Evolutionary conservation across 2,113 vertebrate genomes (phyloP), one percentile per base, ranked within the genome.

Genomic region (Elgaria multicarinata): DNA sequence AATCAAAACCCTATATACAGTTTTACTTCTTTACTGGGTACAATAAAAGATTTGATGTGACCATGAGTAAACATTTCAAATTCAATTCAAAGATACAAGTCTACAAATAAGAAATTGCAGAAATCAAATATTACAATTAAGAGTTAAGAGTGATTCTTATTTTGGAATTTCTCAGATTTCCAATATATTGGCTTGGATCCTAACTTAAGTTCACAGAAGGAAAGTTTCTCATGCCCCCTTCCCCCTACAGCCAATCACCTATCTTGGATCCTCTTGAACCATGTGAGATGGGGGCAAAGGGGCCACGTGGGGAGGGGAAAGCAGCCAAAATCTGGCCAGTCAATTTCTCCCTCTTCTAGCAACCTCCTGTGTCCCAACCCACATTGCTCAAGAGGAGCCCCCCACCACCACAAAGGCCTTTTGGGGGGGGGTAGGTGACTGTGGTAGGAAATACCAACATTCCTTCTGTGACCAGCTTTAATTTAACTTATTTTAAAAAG

Each of bases 1-100:
- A 88, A 20, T 28, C 1, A 36, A 89, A 89, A 62, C 82, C 31
- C 33, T 24, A 83, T 83, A 78, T 0, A 92, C 67, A 91, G 81
- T 83, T 91, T 79, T 83, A 90, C 71, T 91, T 0, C 86, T 91
- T 93, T 62, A 78, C 74, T 90, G 82, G 90, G 78, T 91, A 95
- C 89, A 88, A 91, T 92, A 86, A 77, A 78, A 69, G 82, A 39
- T 42, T 58, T 42, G 62, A 53, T 46, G 36, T 79, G 42, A 67
- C 55, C 44, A 78, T 53, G 4, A 82, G 87, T 84, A 86, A 89
- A 31, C 4, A 86, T 94, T 90, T 85, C 69, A 90, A 90, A 67
- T 26, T 76, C 71, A 67, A 89, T 71, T 82, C 87, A 89, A 91
- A 92, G 89, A 81, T 26, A 10, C 20, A 92, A 78, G 88, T 44